These are phyloP conservation scores for Microtus oregoni DNA, from an alignment of 2,113 vertebrate species.

Conservation along the genomic window DNA sequence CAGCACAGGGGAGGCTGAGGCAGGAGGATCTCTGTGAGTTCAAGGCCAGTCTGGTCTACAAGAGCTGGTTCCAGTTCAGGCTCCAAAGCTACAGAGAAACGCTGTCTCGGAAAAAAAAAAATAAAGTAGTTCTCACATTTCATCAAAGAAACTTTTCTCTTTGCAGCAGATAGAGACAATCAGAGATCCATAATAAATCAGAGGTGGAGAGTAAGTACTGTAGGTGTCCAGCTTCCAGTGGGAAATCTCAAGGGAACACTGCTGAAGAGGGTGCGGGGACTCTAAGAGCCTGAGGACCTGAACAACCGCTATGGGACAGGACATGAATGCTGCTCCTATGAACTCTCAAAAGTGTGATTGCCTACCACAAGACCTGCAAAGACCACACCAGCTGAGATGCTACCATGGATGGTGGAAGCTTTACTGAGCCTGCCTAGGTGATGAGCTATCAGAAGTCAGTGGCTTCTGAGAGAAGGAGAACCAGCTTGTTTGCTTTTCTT, in stretches of 20 bases:
- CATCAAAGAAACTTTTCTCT: neutral
- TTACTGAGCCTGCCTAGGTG: neutral
- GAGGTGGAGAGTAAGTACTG: neutral
- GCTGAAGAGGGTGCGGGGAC: neutral
- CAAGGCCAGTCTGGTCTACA: no score
- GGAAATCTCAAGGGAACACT: neutral
- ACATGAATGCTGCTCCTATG: neutral
- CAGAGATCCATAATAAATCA: neutral
- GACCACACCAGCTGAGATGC: no score
- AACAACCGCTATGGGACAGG: neutral
- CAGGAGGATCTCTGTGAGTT: no score
- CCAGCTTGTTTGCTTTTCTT: neutral
- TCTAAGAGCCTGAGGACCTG: neutral
- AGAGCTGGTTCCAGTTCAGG: no score
- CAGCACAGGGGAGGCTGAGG: no score
- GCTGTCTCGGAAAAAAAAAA: no score
- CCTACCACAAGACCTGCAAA: neutral
- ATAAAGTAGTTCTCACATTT: neutral
- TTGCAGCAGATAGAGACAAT: neutral
- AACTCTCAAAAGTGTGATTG: neutral
- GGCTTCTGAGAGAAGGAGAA: neutral
- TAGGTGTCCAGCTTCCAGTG: neutral
- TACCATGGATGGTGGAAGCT: neutral
- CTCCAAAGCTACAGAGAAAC: no score
- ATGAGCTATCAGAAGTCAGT: neutral